Evolutionary conservation across 2,797 vertebrate genomes (phyloP), one percentile per base, ranked within the genome.

Genomic region (Knipowitschia caucasica): DNA sequence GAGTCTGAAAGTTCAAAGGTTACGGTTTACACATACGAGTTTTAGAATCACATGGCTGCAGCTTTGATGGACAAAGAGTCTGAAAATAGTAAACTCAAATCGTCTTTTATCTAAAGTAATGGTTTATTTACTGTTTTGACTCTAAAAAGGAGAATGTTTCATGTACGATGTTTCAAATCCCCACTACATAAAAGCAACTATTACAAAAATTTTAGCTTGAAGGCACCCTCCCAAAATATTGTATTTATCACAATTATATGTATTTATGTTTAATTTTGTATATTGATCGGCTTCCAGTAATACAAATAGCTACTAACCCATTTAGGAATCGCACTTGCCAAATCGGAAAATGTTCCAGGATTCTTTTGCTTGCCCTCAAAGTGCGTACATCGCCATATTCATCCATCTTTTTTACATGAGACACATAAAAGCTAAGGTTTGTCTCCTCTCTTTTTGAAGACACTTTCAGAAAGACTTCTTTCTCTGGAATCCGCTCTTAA

Each of bases 1-100:
- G 62, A 47, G 62, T 67, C 50, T 24, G n/a, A 36, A 51, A 78
- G 70, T 86, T 78, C 75, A 85, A 79, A 81, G 78, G 76, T 83
- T 70, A 66, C 53, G 46, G 59, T 67, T 71, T 62, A 66, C 61
- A 69, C 57, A 5, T 56, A 50, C 65, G 80, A 73, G 64, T 84
- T 87, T 85, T 67, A 75, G 75, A 81, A 87, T 85, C 80, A 71
- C 77, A 67, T 27, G 29, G 57, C 65, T 56, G 77, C 12, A 62
- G 57, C 82, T 87, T 81, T 85, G 81, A 89, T 78, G 69, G 85
- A 80, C 78, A 80, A 81, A 33, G 21, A 33, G 46, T 49, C 20
- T n/a, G 40, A 24, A 24, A 25, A 31, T n/a, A n/a, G n/a, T n/a
- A n/a, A n/a, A n/a, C n/a, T n/a, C n/a, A n/a, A n/a, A n/a, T n/a